phyloP scores from a whole-genome alignment of 1,140 invertebrate species.

The Dreissena polymorpha region DNA sequence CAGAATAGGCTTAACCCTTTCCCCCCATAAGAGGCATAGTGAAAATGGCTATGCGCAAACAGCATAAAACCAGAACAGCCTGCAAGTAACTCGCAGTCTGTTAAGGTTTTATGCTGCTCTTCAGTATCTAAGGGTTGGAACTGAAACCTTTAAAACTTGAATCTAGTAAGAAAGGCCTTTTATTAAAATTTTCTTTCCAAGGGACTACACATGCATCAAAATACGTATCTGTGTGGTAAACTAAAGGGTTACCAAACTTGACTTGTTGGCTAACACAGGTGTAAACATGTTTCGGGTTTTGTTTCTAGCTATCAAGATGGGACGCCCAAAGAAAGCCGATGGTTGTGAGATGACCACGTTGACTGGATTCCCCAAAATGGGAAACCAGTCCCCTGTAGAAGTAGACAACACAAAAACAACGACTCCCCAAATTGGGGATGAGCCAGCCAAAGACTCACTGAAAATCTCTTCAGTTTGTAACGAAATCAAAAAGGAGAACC shows the following conservation, averaged over 20 bases:
- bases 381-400: constrained; percentile 35
- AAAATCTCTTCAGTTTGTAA: constrained; percentile 36
- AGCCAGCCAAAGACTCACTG: constrained; percentile 18
- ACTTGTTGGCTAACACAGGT: background rate
- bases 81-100: too few species aligned
- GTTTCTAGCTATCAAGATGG: constrained; percentile 68
- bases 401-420: constrained; percentile 41
- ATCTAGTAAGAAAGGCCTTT: background rate
- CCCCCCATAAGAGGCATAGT: too few species aligned
- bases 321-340: constrained; percentile 68
- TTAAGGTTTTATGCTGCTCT: too few species aligned
- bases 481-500: constrained; percentile 50
- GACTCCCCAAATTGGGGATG: constrained; percentile 49
- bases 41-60: too few species aligned
- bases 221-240: background rate
- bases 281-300: background rate
- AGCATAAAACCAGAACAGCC: too few species aligned
- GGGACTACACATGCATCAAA: background rate
- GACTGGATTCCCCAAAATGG: constrained; percentile 44
- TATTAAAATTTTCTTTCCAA: background rate
- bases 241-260: background rate
- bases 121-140: too few species aligned
- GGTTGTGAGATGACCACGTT: constrained; percentile 37
- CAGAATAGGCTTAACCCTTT: too few species aligned
- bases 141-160: too few species aligned